A percentile compares a stretch with the other conserved stretches of the same genome.
phyloP scores from a whole-genome alignment of 1,140 invertebrate species.

The Tribolium madens region DNA sequence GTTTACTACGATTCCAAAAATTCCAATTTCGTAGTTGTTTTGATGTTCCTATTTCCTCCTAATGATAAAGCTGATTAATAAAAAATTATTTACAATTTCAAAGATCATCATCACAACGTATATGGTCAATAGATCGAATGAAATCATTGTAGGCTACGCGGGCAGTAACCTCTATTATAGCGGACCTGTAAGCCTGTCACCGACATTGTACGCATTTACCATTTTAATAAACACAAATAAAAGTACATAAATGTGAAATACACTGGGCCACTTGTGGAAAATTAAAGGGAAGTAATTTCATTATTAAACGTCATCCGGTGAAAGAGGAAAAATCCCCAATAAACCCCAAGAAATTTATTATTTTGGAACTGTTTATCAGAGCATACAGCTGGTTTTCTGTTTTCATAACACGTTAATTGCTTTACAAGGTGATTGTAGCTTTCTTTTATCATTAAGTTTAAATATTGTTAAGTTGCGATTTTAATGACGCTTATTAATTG shows the following conservation, averaged over 20 bases:
- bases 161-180: constrained; percentile 22
- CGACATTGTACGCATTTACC: constrained; percentile 25
- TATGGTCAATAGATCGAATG: constrained; percentile 14
- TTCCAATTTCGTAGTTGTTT: neutral
- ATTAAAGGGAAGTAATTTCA: neutral
- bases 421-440: neutral
- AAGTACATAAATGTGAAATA: neutral
- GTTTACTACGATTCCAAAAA: neutral
- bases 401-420: neutral
- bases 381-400: neutral
- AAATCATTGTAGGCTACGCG: constrained; percentile 18
- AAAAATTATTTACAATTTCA: neutral
- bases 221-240: constrained; percentile 10
- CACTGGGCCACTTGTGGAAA: neutral
- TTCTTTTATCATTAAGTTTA: neutral
- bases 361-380: neutral
- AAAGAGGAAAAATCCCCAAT: neutral
- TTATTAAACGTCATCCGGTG: neutral
- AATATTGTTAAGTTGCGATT: neutral
- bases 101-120: neutral
- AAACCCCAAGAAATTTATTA: neutral
- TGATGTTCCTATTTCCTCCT: neutral
- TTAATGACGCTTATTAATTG: neutral
- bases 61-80: neutral
- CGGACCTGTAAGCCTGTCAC: constrained; percentile 8